These are phyloP conservation scores for Automeris io DNA, from an alignment of 2,888 invertebrate genomes.

Conservation along the genomic window DNA sequence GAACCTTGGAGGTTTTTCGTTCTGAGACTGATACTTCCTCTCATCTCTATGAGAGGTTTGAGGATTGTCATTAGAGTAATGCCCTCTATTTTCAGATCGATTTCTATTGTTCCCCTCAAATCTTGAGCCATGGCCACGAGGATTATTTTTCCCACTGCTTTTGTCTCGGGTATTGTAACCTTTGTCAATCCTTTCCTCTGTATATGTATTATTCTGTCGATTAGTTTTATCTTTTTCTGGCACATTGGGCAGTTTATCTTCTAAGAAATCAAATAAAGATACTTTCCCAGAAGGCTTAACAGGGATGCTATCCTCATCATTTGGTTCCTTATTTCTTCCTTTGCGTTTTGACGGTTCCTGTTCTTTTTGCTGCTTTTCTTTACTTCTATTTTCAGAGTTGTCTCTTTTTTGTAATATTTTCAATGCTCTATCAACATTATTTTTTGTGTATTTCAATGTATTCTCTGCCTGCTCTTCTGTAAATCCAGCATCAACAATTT, in stretches of 20 bases:
- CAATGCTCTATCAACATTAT: conserved; percentile 85
- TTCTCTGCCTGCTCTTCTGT: conserved; percentile 85
- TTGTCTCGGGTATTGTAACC: conserved; percentile 49
- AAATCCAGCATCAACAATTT: conserved; percentile 88
- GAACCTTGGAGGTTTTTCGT: conserved; percentile 79
- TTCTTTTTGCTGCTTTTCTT: conserved; percentile 61
- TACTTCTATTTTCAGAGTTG: conserved; percentile 61
- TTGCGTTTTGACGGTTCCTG: conserved; percentile 62
- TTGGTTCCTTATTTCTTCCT: conserved; percentile 63
- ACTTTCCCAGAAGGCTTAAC: conserved; percentile 88
- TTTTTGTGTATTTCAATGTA: conserved; percentile 82
- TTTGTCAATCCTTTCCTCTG: conserved; percentile 51
- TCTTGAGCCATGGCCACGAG: conserved; percentile 47
- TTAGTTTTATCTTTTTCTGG: conserved; percentile 60
- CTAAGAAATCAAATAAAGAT: conserved; percentile 88
- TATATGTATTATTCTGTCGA: conserved; percentile 39
- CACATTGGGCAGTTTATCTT: conserved; percentile 84
- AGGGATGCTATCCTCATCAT: conserved; percentile 75
- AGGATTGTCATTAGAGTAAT: conserved; percentile 54
- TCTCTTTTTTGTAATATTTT: conserved; percentile 79
- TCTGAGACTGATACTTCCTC: conserved; percentile 60
- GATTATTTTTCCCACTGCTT: conserved; percentile 45
- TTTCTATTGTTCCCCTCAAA: conserved; percentile 48
- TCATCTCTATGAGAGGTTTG: conserved; percentile 49
- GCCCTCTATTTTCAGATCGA: conserved; percentile 47